Evolutionary conservation across 2,888 invertebrate genomes (phyloP), one percentile per base, ranked within the genome.

Genomic region (Drosophila siamana): DNA sequence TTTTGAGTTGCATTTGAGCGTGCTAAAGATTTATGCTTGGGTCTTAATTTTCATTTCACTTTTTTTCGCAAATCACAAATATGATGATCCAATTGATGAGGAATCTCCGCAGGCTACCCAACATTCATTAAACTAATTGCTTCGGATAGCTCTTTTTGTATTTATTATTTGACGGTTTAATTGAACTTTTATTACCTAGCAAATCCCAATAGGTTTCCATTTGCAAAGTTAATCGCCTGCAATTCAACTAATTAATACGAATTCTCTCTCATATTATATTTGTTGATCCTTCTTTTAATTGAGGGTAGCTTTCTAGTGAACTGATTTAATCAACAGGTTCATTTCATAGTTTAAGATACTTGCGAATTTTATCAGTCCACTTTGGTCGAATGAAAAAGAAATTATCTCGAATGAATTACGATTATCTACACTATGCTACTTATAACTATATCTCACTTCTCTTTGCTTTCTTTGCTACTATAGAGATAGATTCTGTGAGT

Each of bases 1-100:
- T 50, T 68, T 74, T 78, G 62, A 74, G 50, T 43, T 74, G 78
- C 78, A 74, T 68, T 78, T 52, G 50, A 71, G 76, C 76, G 62
- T 73, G 48, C 38, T 7, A 72, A 76, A 56, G 56, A 63, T 71
- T 61, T 50, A 60, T 54, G 62, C 60, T 60, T 15, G 59, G 54
- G 24, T 74, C 56, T 63, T 60, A 44, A 44, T 74, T 60, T 57
- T 56, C 65, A 50, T 51, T 19, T 54, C 26, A 7, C 11, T 30
- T 59, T 57, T 30, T 59, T 57, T 38, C 11, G 24, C 46, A 54
- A 48, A 46, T 56, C 55, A 44, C 16, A 46, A 28, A 40, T 65
- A 40, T 65, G 71, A 55, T 36, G 50, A 59, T 54, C 40, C 46
- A 59, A 72, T 72, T 56, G 47, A 44, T 69, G 36, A 2, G 33